These are phyloP conservation scores for Poeciliopsis retropinna DNA, from an alignment of 2,113 vertebrate genomes.

Conservation along the genomic window DNA sequence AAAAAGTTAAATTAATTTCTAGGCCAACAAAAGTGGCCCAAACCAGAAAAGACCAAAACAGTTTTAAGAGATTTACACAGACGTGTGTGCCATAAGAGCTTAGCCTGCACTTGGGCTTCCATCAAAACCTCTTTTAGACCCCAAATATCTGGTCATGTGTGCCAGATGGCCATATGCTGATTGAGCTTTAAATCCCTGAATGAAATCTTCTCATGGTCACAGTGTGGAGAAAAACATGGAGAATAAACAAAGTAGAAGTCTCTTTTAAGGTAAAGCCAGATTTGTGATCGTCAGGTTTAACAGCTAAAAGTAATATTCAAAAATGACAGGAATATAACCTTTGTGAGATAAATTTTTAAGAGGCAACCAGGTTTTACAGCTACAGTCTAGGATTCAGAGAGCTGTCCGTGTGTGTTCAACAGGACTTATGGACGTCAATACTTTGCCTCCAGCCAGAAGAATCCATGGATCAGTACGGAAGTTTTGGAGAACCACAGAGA, in stretches of 20 bases:
- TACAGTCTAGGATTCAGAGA: not conserved
- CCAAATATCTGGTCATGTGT: slow-evolving; percentile 65
- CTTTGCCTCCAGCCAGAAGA: slow-evolving; percentile 21
- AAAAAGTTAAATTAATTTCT: not conserved
- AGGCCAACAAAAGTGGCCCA: slow-evolving; percentile 14
- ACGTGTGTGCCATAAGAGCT: slow-evolving; percentile 50
- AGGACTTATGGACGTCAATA: slow-evolving; percentile 18
- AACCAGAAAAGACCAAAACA: slow-evolving; percentile 8
- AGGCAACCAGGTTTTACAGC: slow-evolving; percentile 3
- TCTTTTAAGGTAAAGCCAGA: slow-evolving; percentile 8
- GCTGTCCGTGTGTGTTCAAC: not conserved
- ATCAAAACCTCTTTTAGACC: slow-evolving; percentile 60
- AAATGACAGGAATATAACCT: not conserved
- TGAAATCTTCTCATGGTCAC: slow-evolving; percentile 55
- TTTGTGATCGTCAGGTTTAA: slow-evolving; percentile 1
- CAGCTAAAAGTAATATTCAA: slow-evolving; percentile 6
- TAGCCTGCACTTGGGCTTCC: slow-evolving; percentile 55
- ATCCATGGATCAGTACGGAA: not conserved
- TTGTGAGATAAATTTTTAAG: not conserved
- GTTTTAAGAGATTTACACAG: slow-evolving; percentile 46
- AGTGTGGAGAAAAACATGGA: slow-evolving; percentile 26
- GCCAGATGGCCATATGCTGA: slow-evolving; percentile 68
- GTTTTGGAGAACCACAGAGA: no score
- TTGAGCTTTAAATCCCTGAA: slow-evolving; percentile 63
- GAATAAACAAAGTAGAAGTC: slow-evolving; percentile 38